These are phyloP conservation scores for Drosophila imparisetae DNA, from an alignment of 2,888 invertebrate genomes.

Conservation along the genomic window DNA sequence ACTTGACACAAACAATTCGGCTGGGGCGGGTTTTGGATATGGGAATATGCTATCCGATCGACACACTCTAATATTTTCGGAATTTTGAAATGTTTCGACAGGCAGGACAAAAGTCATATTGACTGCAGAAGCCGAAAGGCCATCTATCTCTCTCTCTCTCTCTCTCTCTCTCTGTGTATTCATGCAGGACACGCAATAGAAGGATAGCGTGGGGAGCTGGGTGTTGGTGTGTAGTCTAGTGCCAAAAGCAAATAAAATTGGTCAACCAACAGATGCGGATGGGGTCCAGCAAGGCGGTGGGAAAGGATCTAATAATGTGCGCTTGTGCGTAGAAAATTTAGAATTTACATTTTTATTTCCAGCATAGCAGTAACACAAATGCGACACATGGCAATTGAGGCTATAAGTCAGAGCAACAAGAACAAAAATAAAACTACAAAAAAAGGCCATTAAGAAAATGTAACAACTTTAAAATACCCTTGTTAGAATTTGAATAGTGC, in stretches of 20 bases:
- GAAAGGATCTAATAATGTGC: constrained; percentile 50
- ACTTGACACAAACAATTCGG: constrained; percentile 7
- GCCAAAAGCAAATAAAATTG: constrained; percentile 69
- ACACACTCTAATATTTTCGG: constrained; percentile 16
- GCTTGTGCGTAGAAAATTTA: constrained; percentile 72
- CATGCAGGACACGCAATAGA: constrained; percentile 36
- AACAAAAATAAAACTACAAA: constrained; percentile 6
- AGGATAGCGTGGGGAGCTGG: background rate
- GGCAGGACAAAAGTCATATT: constrained; percentile 21
- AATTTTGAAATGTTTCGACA: constrained; percentile 6
- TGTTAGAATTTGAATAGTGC: background rate
- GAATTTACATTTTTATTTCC: constrained; percentile 72
- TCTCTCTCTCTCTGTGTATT: constrained; percentile 23
- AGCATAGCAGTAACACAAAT: constrained; percentile 56
- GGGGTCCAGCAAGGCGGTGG: constrained; percentile 2
- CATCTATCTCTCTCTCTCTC: background rate
- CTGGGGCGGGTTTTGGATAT: background rate
- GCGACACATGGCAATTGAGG: constrained; percentile 68
- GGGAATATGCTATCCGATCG: constrained; percentile 28
- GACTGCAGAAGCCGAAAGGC: constrained; percentile 16
- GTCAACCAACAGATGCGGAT: constrained; percentile 39
- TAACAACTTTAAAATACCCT: constrained; percentile 27
- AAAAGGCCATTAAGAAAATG: background rate
- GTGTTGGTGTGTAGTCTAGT: constrained; percentile 49
- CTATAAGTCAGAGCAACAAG: constrained; percentile 38